Evolutionary conservation across 2,888 invertebrate species (phyloP).

Genomic region (Pristionchus fissidentatus): DNA sequence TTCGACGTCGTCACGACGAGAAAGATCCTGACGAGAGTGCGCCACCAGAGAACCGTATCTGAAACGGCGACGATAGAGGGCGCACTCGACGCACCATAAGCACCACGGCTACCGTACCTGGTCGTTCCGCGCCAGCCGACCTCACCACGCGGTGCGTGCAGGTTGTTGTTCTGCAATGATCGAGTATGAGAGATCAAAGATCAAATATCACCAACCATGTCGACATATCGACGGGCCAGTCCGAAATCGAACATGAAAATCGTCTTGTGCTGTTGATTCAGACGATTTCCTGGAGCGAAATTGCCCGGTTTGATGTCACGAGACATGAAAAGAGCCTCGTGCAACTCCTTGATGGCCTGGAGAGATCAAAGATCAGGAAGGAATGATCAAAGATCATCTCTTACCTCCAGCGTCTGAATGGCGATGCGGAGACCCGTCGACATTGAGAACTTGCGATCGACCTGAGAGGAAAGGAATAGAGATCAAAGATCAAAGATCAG

Average conservation of each 20-base stretch:
- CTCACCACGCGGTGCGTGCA: conserved; percentile 60
- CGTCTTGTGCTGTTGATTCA: conserved; percentile 51
- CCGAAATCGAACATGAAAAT: conserved; percentile 60
- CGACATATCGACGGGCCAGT: conserved; percentile 49
- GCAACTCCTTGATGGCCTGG: conserved; percentile 62
- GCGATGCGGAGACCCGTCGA: conserved; percentile 63
- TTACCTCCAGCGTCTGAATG: conserved; percentile 59
- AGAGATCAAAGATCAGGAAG: conserved; percentile 28
- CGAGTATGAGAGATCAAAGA: conserved; percentile 32
- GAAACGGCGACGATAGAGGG: not conserved
- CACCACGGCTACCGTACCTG: conserved; percentile 48
- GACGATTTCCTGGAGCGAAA: conserved; percentile 57
- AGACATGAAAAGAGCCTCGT: conserved; percentile 56
- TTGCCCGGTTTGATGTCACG: conserved; percentile 63
- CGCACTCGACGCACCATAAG: not conserved
- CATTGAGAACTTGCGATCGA: conserved; percentile 58
- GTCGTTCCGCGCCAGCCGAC: conserved; percentile 68
- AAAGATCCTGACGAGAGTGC: conserved; percentile 60
- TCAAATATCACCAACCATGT: conserved; percentile 51
- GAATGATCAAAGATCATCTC: not conserved
- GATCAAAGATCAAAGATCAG: conserved; percentile 26
- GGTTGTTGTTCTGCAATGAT: conserved; percentile 51
- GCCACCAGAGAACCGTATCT: conserved; percentile 64
- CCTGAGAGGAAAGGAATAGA: conserved; percentile 49
- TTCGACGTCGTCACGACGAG: conserved; percentile 64